Evolutionary conservation across 2,888 invertebrate species (phyloP), one percentile per base, ranked within the genome.

Genomic region (Temnothorax rugatulus): DNA sequence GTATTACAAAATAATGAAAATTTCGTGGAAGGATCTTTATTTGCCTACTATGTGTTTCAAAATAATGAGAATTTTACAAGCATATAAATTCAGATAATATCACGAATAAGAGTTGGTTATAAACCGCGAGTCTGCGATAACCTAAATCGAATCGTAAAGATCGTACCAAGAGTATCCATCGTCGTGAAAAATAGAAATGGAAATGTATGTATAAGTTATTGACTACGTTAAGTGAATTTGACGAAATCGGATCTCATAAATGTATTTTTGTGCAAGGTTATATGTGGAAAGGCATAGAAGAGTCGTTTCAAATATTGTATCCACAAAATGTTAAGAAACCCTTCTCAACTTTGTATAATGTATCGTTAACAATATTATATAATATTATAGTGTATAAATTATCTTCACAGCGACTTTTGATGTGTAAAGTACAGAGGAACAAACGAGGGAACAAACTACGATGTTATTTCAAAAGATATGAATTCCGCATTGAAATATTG

Each of bases 201-300:
- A 63, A 64, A 64, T 54, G 9, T 54, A 44, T 41, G 41, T 66
- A 66, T 66, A 57, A 66, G 11, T 41, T 64, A 54, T 41, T 29
- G 13, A 9, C 54, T 44, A 44, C 21, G 13, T 66, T 66, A 44
- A 68, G 15, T 54, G 29, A 77, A 77, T 66, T 66, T 54, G 44
- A 41, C 7, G 25, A 21, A 68, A 77, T 68, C 44, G 77, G 57
- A 68, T 77, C 34, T n/a, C 44, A 68, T 57, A 57, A 68, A 68
- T 75, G 50, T 8, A 63, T 2, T 52, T 54, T 76, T 68, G 15
- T 38, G 64, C 21, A 57, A 34, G 29, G 29, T 74, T 47, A 21
- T 44, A 25, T 15, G n/a, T 8, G 25, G 8, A 9, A 63, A 8
- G 15, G 3, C 3, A 21, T 2, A 47, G n/a, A 63, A 34, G 21